Percentiles rank a stretch among this genome's conserved stretches.
Evolutionary conservation across 2,113 vertebrate genomes (phyloP).

Genomic region (Channa argus): DNA sequence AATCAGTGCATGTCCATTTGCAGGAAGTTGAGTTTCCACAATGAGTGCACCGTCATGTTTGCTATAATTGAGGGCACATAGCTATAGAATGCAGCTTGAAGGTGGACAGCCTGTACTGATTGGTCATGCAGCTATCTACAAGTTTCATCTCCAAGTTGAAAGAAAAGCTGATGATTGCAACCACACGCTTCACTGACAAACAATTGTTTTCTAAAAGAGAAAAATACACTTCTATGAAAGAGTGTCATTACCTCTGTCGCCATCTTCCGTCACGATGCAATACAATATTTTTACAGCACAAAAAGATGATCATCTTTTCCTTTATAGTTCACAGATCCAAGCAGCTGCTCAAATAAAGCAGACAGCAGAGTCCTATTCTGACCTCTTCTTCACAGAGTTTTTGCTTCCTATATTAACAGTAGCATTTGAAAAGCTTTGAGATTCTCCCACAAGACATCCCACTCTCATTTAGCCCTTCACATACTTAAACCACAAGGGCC

Average conservation of each 20-base stretch:
- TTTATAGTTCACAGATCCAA: conserved; percentile 12
- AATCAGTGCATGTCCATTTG: conserved; percentile 33
- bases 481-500: conserved; percentile 37
- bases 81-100: conserved; percentile 6
- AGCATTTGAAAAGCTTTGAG: conserved; percentile 32
- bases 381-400: conserved; percentile 23
- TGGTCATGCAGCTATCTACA: conserved; percentile 15
- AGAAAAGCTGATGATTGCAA: conserved; percentile 38
- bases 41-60: background rate
- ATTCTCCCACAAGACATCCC: conserved; percentile 34
- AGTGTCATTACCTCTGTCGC: conserved; percentile 2
- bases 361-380: conserved; percentile 11
- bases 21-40: background rate
- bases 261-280: conserved; percentile 16
- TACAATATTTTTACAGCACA: background rate
- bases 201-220: conserved; percentile 4
- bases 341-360: conserved; percentile 14
- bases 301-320: background rate
- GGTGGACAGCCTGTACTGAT: conserved; percentile 39
- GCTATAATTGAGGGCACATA: conserved; percentile 4
- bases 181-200: conserved; percentile 19
- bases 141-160: conserved; percentile 28
- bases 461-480: conserved; percentile 40
- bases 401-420: conserved; percentile 10
- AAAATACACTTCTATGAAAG: background rate